Conservation (phyloP, 1,140 invertebrate species). For the Heliothis subflexa region DNA sequence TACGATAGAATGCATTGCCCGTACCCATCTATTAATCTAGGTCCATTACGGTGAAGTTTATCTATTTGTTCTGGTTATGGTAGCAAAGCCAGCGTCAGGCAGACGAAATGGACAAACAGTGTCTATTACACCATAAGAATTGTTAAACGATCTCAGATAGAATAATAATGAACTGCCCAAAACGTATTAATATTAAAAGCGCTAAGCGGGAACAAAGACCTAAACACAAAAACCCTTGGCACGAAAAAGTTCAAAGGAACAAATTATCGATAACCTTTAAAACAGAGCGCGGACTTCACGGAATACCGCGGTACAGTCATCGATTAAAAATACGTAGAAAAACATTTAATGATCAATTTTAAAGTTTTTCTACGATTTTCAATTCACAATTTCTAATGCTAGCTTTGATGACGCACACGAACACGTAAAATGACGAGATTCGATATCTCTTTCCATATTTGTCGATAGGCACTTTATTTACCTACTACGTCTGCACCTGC, state of each 20-base stretch:
- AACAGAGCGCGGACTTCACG: conserved; percentile 7
- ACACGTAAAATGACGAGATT: conserved; percentile 14
- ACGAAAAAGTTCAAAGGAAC: not conserved
- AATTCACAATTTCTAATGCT: not conserved
- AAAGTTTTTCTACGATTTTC: not conserved
- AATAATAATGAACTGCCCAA: not conserved
- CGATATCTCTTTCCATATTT: conserved; percentile 14
- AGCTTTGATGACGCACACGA: conserved; percentile 1
- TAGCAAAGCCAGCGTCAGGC: not conserved
- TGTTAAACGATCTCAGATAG: not conserved
- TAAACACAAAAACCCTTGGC: not conserved
- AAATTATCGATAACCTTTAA: conserved; percentile 15
- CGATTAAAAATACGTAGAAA: conserved; percentile 35
- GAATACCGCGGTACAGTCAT: conserved; percentile 1
- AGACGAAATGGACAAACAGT: not conserved
- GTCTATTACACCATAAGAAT: not conserved
- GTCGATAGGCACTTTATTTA: conserved; percentile 20
- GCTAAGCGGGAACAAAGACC: no score
- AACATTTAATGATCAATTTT: conserved; percentile 9
- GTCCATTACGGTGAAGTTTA: not conserved
- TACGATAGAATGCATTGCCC: not conserved
- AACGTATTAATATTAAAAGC: not conserved
- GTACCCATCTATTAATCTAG: not conserved
- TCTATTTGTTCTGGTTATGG: not conserved
- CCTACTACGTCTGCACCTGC: conserved; percentile 2